Conservation (phyloP, 2,797 vertebrate genomes). For the Champsocephalus gunnari region DNA sequence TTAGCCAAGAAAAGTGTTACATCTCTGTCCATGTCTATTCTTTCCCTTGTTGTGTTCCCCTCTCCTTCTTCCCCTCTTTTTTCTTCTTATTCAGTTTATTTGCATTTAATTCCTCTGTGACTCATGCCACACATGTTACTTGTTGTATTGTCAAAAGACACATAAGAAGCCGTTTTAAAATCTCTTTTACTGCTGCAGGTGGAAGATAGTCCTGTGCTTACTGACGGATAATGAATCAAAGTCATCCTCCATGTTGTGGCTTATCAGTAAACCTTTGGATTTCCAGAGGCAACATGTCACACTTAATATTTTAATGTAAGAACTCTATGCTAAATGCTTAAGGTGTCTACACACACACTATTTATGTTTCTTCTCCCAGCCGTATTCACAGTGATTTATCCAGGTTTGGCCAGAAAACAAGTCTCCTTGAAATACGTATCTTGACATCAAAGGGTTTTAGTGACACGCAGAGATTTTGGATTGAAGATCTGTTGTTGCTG, state of each 20-base stretch:
- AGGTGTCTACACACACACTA: too few species aligned
- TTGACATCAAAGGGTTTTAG: not conserved
- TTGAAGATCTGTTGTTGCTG: constrained; percentile 6
- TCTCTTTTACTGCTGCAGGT: constrained; percentile 1
- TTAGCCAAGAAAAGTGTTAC: constrained; percentile 69
- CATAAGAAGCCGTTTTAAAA: constrained; percentile 35
- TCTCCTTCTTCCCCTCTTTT: constrained; percentile 11
- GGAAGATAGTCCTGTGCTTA: not conserved
- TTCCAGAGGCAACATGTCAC: not conserved
- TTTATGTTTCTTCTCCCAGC: too few species aligned
- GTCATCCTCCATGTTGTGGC: not conserved
- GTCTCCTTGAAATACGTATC: not conserved
- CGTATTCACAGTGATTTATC: not conserved
- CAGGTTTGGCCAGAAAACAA: not conserved
- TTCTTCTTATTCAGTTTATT: constrained; percentile 24
- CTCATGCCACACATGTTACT: constrained; percentile 42
- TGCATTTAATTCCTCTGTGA: constrained; percentile 35
- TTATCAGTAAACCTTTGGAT: not conserved
- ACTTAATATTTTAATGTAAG: too few species aligned
- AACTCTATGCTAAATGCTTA: too few species aligned
- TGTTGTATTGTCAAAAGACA: constrained; percentile 40
- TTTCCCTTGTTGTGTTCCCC: constrained; percentile 27
- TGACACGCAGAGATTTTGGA: constrained; percentile 2
- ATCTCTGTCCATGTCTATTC: constrained; percentile 65
- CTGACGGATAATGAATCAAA: too few species aligned